These are phyloP conservation scores for Liodrosophila aerea DNA, from an alignment of 2,888 invertebrate species.

Conservation along the genomic window DNA sequence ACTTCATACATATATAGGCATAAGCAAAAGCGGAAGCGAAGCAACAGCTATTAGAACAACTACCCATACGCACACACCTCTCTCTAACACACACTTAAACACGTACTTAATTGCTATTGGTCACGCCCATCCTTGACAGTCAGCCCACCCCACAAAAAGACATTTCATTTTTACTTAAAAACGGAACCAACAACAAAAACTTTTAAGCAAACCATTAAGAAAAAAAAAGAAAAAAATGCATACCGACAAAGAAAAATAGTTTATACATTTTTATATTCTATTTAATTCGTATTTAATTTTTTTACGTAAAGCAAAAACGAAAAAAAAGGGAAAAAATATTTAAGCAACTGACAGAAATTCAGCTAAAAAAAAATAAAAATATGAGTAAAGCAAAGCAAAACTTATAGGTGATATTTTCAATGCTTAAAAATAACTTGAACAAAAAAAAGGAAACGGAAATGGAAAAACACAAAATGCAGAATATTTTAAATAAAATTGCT, in stretches of 20 bases:
- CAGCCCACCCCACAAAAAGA: slow-evolving; percentile 45
- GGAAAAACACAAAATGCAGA: slow-evolving; percentile 16
- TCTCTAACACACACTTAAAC: slow-evolving; percentile 15
- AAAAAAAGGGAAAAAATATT: slow-evolving; percentile 48
- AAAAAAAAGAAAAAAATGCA: slow-evolving; percentile 24
- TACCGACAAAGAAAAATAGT: slow-evolving; percentile 39
- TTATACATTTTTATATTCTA: slow-evolving; percentile 75
- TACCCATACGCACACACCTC: too few species aligned
- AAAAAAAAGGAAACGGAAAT: slow-evolving; percentile 29
- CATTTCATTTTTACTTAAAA: slow-evolving; percentile 19
- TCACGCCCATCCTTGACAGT: slow-evolving; percentile 58
- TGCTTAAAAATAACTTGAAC: slow-evolving; percentile 47
- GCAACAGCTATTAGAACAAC: too few species aligned
- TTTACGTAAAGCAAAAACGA: slow-evolving; percentile 47
- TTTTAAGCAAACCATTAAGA: slow-evolving; percentile 40
- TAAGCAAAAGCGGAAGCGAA: too few species aligned
- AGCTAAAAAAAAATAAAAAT: slow-evolving; percentile 23
- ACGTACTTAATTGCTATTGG: slow-evolving; percentile 68
- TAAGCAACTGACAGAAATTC: slow-evolving; percentile 25
- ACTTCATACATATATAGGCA: too few species aligned
- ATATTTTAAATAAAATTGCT: not conserved
- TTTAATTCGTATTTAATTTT: slow-evolving; percentile 68
- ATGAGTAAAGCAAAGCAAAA: slow-evolving; percentile 42
- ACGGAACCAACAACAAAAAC: slow-evolving; percentile 63
- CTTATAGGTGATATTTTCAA: slow-evolving; percentile 77